Evolutionary conservation across 1,140 invertebrate genomes (phyloP).

Genomic region (Pogonomyrmex barbatus): DNA sequence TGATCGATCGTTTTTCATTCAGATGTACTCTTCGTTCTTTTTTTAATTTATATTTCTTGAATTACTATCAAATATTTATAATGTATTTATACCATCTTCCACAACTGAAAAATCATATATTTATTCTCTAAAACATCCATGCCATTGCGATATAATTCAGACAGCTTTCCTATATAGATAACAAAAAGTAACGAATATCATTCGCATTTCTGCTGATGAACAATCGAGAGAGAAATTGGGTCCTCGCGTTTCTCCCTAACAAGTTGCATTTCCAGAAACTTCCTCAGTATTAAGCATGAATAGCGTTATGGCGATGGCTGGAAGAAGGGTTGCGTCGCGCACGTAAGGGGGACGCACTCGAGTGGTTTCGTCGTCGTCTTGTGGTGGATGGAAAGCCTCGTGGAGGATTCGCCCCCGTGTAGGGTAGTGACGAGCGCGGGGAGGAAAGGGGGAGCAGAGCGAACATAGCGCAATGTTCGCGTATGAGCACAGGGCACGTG

Average conservation of each 20-base stretch:
- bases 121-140: neutral
- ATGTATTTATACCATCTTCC: neutral
- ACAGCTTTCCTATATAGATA: neutral
- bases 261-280: constrained; percentile 33
- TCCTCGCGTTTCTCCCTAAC: neutral
- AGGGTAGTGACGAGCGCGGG: constrained; percentile 39
- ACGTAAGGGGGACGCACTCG: constrained; percentile 76
- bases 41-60: neutral
- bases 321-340: constrained; percentile 78
- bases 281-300: constrained; percentile 71
- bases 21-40: neutral
- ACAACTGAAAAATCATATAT: neutral
- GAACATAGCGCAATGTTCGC: neutral
- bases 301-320: constrained; percentile 78
- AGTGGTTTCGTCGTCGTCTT: constrained; percentile 81
- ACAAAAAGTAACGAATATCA: constrained; percentile 16
- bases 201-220: neutral
- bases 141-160: neutral
- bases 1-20: neutral
- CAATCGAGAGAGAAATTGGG: neutral
- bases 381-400: constrained; percentile 79
- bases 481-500: constrained; percentile 81
- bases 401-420: constrained; percentile 55
- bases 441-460: constrained; percentile 46
- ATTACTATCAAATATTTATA: neutral